Conservation (phyloP, 2,797 vertebrate genomes). For the Neostethus bicornis region DNA sequence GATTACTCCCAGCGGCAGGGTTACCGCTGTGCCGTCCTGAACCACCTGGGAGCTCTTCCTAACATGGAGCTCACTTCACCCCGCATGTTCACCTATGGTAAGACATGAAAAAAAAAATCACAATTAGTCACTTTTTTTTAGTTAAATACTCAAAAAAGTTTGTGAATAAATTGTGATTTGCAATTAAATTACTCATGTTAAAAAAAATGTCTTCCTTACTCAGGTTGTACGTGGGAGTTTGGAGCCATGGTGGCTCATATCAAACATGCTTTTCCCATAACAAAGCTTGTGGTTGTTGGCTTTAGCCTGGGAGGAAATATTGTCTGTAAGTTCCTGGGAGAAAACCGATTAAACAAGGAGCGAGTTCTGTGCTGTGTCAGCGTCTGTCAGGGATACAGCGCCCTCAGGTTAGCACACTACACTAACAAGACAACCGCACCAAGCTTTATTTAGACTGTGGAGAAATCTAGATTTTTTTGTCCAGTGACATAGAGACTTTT, state of each 20-base stretch:
- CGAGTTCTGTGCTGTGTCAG: conserved; percentile 91
- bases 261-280: conserved; percentile 85
- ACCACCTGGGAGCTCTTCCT: conserved; percentile 93
- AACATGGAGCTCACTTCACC: conserved; percentile 93
- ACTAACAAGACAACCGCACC: conserved; percentile 3
- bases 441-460: neutral
- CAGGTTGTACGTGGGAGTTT: conserved; percentile 97
- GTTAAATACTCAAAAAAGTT: neutral
- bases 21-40: conserved; percentile 94
- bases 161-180: neutral
- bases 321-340: conserved; percentile 93
- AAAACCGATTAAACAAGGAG: conserved; percentile 89
- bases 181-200: neutral
- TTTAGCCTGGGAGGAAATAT: conserved; percentile 97
- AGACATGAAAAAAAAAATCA: conserved; percentile 3
- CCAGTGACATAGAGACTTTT: neutral
- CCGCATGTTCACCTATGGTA: conserved; percentile 97
- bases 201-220: conserved; percentile 12
- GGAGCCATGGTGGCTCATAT: conserved; percentile 92
- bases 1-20: conserved; percentile 93
- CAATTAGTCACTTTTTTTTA: neutral
- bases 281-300: conserved; percentile 88
- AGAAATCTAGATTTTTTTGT: neutral
- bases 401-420: conserved; percentile 83
- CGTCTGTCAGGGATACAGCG: conserved; percentile 94